A percentile compares a stretch with the other conserved stretches of the same genome.
These are phyloP conservation scores for Gymnocephalus cernua DNA, from an alignment of 2,113 vertebrate genomes.

Conservation along the genomic window DNA sequence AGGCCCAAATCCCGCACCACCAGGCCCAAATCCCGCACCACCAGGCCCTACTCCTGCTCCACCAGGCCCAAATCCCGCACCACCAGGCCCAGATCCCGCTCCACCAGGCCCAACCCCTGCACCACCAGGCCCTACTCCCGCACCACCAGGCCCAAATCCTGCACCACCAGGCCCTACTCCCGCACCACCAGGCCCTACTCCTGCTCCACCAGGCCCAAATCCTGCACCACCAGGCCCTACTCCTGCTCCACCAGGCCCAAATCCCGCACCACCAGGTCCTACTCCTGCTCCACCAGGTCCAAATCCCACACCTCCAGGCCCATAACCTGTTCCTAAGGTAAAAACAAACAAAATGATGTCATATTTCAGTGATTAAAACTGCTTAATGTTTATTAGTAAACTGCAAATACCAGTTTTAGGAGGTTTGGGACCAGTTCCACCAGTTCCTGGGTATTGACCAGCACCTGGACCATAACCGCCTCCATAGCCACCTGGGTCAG, in stretches of 20 bases:
- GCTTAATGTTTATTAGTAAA: background rate
- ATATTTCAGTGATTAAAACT: background rate
- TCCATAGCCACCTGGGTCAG: conserved; percentile 65
- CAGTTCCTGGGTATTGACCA: conserved; percentile 64
- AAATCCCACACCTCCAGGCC: conserved; percentile 32
- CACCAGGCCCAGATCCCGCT: conserved; percentile 34
- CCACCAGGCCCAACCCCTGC: conserved; percentile 60
- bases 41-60: background rate
- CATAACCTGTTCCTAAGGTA: conserved; percentile 39
- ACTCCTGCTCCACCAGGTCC: background rate
- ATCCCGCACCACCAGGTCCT: conserved; percentile 10
- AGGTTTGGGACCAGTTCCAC: conserved; percentile 68
- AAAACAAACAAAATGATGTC: background rate
- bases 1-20: conserved; percentile 47
- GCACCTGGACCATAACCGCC: conserved; percentile 66
- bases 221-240: background rate
- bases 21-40: conserved; percentile 10
- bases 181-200: conserved; percentile 39
- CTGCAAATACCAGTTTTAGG: conserved; percentile 73
- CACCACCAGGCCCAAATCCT: conserved; percentile 42
- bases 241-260: background rate
- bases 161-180: conserved; percentile 53
- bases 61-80: conserved; percentile 10
- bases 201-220: conserved; percentile 23
- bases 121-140: conserved; percentile 47